Conservation (phyloP, 2,113 vertebrate species). For the Stegastes partitus region DNA sequence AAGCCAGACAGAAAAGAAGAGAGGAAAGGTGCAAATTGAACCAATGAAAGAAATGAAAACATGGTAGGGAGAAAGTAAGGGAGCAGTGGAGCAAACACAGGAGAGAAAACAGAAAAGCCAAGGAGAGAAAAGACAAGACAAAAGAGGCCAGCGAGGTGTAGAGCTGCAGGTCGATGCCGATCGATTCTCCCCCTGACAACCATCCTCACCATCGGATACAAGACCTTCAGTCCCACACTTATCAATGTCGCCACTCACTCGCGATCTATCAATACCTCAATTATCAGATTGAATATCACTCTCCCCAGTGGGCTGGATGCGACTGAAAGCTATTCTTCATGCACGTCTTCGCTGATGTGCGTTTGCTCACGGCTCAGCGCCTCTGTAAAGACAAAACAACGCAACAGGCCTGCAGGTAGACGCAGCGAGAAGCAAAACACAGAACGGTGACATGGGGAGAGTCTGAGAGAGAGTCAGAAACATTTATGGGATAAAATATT, state of each 20-base stretch:
- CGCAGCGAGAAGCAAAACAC: not conserved
- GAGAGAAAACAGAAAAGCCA: constrained; percentile 16
- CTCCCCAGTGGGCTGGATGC: constrained; percentile 42
- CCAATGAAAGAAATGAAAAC: constrained; percentile 4
- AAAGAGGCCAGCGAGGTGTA: constrained; percentile 41
- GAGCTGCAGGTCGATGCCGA: constrained; percentile 58
- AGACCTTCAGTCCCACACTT: constrained; percentile 73
- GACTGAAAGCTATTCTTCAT: constrained; percentile 36
- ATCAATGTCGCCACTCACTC: constrained; percentile 68
- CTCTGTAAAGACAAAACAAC: constrained; percentile 21
- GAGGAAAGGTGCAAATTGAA: not conserved
- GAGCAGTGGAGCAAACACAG: not conserved
- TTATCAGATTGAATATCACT: constrained; percentile 72
- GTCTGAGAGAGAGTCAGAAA: not conserved
- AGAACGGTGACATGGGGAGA: too few species aligned
- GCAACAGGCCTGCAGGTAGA: not conserved
- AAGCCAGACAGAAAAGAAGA: not conserved
- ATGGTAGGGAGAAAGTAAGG: not conserved
- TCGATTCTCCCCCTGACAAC: constrained; percentile 61
- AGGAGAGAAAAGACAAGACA: constrained; percentile 2
- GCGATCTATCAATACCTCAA: constrained; percentile 70
- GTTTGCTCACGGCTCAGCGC: constrained; percentile 23
- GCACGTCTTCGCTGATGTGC: constrained; percentile 35
- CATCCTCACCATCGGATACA: constrained; percentile 47
- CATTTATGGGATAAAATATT: not conserved